phyloP scores from a whole-genome alignment of 2,888 invertebrate species.

The Drosophila peninsularis region DNA sequence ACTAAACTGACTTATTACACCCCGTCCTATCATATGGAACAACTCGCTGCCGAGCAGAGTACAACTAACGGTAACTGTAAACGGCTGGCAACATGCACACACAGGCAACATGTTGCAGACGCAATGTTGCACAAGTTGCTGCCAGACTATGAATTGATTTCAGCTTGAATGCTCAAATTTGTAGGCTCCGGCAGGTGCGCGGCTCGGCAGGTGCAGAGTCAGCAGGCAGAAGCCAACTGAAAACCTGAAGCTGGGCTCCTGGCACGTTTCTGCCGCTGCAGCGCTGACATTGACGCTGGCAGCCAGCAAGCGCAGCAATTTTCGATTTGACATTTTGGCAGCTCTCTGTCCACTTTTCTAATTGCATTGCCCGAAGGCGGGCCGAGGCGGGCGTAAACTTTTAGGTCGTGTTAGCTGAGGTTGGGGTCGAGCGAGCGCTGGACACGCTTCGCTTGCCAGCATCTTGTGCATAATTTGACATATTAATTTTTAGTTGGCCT shows the following conservation, averaged over 20 bases:
- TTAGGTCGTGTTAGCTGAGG: constrained; percentile 8
- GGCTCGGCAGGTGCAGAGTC: constrained; percentile 36
- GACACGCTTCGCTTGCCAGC: constrained; percentile 63
- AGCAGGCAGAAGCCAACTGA: constrained; percentile 1
- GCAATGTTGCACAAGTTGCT: constrained; percentile 39
- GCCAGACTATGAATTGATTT: constrained; percentile 40
- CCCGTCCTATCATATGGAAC: background rate
- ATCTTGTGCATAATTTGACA: constrained; percentile 73
- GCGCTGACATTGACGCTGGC: constrained; percentile 43
- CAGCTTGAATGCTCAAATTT: constrained; percentile 26
- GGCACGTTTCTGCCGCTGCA: constrained; percentile 38
- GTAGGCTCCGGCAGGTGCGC: constrained; percentile 19
- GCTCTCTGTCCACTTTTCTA: constrained; percentile 62
- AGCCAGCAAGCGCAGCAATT: constrained; percentile 70
- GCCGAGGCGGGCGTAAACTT: background rate
- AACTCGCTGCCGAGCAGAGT: background rate
- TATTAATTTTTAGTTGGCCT: constrained; percentile 69
- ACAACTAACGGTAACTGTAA: constrained; percentile 41
- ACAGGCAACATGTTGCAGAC: constrained; percentile 41
- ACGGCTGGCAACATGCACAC: constrained; percentile 34
- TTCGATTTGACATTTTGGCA: constrained; percentile 78
- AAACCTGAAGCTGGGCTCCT: constrained; percentile 40
- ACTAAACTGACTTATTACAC: background rate
- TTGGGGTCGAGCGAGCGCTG: constrained; percentile 35
- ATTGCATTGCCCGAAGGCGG: constrained; percentile 56